Evolutionary conservation across 2,797 vertebrate species (phyloP), one percentile per base, ranked within the genome.

Genomic region (Micrastur ruficollis): DNA sequence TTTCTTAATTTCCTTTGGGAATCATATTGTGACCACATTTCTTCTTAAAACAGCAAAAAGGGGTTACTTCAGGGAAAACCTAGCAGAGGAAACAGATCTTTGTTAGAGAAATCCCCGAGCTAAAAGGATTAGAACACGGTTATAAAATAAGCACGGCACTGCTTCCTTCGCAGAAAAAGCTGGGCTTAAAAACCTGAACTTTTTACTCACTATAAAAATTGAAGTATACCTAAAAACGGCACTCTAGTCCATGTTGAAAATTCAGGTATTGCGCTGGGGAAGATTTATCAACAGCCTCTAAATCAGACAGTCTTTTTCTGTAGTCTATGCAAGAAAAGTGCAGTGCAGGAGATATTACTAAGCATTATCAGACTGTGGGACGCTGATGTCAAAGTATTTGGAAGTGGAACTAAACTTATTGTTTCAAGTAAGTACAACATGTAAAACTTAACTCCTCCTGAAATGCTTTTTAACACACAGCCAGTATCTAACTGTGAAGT

Each of bases 401-500:
- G 97, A 53, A 67, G 26, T 83, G 97, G 98, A 90, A 98, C 93
- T 72, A 81, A 94, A 65, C 93, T 98, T 67, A 46, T 78, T 21
- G 83, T 98, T 86, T 96, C 81, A 81, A 80, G 98, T 98, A 95
- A 96, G 95, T 85, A 83, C 26, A 40, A 92, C 85, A 91, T 23
- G 8, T 72, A 65, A 47, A 79, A 68, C 12, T 19, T 36, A 18
- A 68, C 38, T 62, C 8, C 21, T 75, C 83, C 34, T 81, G 46
- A 63, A 82, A 79, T 40, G 36, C 5, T 83, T 86, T 65, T 75
- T 26, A 19, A 2, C 47, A 18, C 5, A n/a, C n/a, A n/a, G n/a
- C n/a, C n/a, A n/a, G n/a, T n/a, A n/a, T n/a, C n/a, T n/a, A n/a
- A n/a, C n/a, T n/a, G 1, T 32, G 18, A 84, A 44, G 26, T 59